phyloP scores from a whole-genome alignment of 2,888 invertebrate species.

The Aphrophora alni region DNA sequence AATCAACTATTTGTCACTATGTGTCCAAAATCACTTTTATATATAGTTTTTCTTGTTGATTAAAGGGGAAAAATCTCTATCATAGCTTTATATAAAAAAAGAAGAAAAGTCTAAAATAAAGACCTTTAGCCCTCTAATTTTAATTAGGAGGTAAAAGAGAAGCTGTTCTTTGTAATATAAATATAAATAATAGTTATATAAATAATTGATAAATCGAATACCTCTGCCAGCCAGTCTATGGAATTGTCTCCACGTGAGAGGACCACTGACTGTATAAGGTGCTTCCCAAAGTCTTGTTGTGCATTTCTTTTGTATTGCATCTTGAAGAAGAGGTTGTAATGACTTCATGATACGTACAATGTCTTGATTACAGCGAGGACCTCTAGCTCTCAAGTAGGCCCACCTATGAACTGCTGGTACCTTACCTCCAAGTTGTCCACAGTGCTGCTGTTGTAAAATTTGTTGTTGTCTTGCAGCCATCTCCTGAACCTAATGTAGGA shows the following conservation, averaged over 20 bases:
- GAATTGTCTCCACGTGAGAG: conserved; percentile 98
- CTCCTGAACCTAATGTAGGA: conserved; percentile 53
- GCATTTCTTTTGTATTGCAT: conserved; percentile 94
- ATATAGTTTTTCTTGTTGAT: too few relatives aligned
- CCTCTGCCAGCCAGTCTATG: conserved; percentile 92
- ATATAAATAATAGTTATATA: too few relatives aligned
- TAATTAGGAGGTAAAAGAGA: too few relatives aligned
- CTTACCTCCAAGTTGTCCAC: conserved; percentile 36
- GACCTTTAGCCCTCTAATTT: too few relatives aligned
- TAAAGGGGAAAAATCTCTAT: too few relatives aligned
- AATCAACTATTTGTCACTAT: too few relatives aligned
- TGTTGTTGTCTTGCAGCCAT: conserved; percentile 52
- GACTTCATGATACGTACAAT: conserved; percentile 90
- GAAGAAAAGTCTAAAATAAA: too few relatives aligned
- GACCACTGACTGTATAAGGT: conserved; percentile 89
- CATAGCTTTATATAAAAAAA: too few relatives aligned
- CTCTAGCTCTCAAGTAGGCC: conserved; percentile 84
- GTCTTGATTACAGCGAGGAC: conserved; percentile 88
- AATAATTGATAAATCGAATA: too few relatives aligned
- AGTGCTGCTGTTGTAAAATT: conserved; percentile 43
- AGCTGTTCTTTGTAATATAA: too few relatives aligned
- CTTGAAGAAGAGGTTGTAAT: conserved; percentile 90
- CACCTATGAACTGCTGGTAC: conserved; percentile 74
- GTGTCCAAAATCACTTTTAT: too few relatives aligned
- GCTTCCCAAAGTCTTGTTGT: conserved; percentile 90